Base-by-base conservation (phyloP, 2,888 invertebrate genomes). In the Chrysina gloriosa region DNA sequence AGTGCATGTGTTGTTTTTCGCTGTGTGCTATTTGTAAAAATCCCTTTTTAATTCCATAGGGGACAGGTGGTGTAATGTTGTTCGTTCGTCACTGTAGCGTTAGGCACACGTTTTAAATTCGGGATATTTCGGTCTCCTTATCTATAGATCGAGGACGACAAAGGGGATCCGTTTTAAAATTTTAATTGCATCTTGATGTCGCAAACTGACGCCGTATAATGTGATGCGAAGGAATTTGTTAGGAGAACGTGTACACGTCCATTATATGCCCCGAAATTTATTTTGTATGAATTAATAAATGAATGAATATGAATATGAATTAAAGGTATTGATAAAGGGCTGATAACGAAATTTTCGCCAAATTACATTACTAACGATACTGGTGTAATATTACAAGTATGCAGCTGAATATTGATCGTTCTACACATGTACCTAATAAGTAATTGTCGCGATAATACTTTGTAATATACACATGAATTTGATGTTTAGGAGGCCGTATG, bases 171-270 rank as follows among this genome's bases (percentile, higher is more conserved):
- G 50, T 64, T 64, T 50, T 48, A 48, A 64, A 64, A 64, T 64
- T 64, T 64, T 64, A 64, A 64, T 64, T 64, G 63, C 47, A 50
- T 64, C 48, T 64, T 50, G 63, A 63, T 56, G 56, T 56, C 56
- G 56, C 56, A 56, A 56, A 56, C 56, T 56, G 56, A 36, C 36
- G 56, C 36, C 39, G 21, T 56, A 56, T 56, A 56, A 56, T 11
- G 14, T 25, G 39, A 56, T 56, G 56, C 36, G 36, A 21, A 16
- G 36, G 36, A 39, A 56, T 56, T 56, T 14, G 56, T 56, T 56
- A 56, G 56, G 6, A 34, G 16, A 9, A 16, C 56, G 14, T 5
- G 25, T 23, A 21, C 3, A 23, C 11, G 11, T 56, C 56, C 23
- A 39, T 21, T 56, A 39, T 39, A 11, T 36, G 7, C 21, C 23